A percentile compares a stretch with the other conserved stretches of the same genome.
These are phyloP conservation scores for Trissonchulus latispiculum DNA, from an alignment of 2,888 invertebrate species.

Conservation along the genomic window DNA sequence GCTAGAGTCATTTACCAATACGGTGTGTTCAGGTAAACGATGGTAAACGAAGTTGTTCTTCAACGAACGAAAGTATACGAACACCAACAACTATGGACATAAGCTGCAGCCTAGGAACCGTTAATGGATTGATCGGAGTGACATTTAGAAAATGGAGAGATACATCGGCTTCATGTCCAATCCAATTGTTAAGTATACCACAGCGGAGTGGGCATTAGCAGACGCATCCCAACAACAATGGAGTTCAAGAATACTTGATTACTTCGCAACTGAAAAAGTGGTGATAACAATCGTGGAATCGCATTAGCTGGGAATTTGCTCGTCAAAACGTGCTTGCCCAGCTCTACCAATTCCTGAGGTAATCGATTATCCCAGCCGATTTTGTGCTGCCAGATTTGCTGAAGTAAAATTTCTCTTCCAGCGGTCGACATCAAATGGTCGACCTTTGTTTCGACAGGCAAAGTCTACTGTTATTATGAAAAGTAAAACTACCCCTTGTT, in stretches of 20 bases:
- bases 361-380: slow-evolving; percentile 32
- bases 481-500: no score
- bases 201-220: slow-evolving; percentile 28
- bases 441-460: no score
- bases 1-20: no score
- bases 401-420: slow-evolving; percentile 30
- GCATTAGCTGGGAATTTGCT: not conserved
- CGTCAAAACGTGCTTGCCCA: not conserved
- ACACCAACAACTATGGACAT: slow-evolving; percentile 25
- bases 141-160: slow-evolving; percentile 25
- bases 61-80: slow-evolving; percentile 21
- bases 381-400: slow-evolving; percentile 30
- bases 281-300: not conserved
- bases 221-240: slow-evolving; percentile 31
- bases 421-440: no score
- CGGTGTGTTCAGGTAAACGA: no score
- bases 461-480: no score
- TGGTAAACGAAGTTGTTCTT: slow-evolving; percentile 26
- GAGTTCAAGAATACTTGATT: slow-evolving; percentile 17
- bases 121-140: slow-evolving; percentile 29
- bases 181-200: slow-evolving; percentile 25
- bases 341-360: slow-evolving; percentile 13
- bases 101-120: slow-evolving; percentile 24
- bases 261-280: not conserved
- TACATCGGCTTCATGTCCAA: not conserved